Conservation (phyloP, 2,113 vertebrate genomes). For the Hystrix brachyura region DNA sequence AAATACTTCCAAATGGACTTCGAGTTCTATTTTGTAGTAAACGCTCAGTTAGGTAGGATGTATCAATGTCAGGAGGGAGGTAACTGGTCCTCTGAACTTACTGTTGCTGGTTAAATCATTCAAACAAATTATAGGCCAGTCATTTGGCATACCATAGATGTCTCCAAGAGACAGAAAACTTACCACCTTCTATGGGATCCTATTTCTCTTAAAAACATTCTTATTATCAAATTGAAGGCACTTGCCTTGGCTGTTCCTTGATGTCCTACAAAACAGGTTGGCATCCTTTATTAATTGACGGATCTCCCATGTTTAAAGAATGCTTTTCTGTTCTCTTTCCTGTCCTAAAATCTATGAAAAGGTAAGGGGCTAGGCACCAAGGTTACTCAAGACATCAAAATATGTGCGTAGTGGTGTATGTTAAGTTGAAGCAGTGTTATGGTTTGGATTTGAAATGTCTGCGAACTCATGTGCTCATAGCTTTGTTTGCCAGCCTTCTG, state of each 20-base stretch:
- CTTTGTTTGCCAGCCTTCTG: not conserved
- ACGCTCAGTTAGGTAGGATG: conserved; percentile 7
- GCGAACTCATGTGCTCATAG: not conserved
- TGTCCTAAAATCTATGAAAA: conserved; percentile 52
- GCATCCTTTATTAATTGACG: conserved; percentile 1
- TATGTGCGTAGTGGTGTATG: not conserved
- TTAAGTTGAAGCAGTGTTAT: not conserved
- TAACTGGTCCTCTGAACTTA: not conserved
- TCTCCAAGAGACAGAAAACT: not conserved
- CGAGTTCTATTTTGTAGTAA: conserved; percentile 28
- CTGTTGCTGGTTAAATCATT: conserved; percentile 43
- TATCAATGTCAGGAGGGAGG: not conserved
- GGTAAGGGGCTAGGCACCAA: not conserved
- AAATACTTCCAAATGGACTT: conserved; percentile 33
- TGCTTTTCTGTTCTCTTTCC: not conserved
- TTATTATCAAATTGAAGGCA: not conserved
- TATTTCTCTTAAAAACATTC: conserved; percentile 22
- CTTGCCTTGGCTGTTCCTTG: not conserved
- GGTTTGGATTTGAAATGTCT: not conserved
- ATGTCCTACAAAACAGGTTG: not conserved
- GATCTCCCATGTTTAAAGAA: conserved; percentile 15
- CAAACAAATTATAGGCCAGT: not conserved
- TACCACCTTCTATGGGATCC: not conserved
- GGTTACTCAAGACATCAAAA: conserved; percentile 1
- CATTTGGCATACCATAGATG: not conserved